phyloP scores from a whole-genome alignment of 2,113 vertebrate genomes.

The Dolichotis patagonum region DNA sequence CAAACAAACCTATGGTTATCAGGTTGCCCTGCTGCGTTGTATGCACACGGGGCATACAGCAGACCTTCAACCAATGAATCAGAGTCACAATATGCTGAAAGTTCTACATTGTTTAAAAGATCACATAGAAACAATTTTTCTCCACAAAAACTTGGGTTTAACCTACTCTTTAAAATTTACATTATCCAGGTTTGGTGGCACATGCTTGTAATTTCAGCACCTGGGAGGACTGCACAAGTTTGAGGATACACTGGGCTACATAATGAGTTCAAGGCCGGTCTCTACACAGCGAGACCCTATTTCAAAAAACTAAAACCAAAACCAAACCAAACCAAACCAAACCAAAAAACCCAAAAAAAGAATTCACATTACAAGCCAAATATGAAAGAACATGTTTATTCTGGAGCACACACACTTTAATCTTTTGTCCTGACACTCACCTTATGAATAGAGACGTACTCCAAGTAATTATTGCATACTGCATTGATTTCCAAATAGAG shows the following conservation, averaged over 20 bases:
- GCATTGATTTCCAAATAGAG: background rate
- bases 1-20: background rate
- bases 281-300: background rate
- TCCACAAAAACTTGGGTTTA: background rate
- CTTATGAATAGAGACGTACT: background rate
- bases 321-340: background rate
- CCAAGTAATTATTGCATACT: background rate
- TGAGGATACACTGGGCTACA: background rate
- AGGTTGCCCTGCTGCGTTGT: background rate
- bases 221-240: background rate
- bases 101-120: background rate
- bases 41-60: background rate
- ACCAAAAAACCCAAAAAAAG: background rate
- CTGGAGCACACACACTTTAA: background rate
- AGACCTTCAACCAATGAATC: background rate
- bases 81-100: background rate
- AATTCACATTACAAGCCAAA: constrained; percentile 27
- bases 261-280: background rate
- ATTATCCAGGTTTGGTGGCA: background rate
- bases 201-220: background rate
- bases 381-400: background rate
- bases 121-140: background rate
- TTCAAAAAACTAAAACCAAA: background rate
- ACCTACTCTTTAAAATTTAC: constrained; percentile 1
- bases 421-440: background rate